phyloP scores from a whole-genome alignment of 1,140 invertebrate genomes.

The Pseudomyrmex flavicornis region DNA sequence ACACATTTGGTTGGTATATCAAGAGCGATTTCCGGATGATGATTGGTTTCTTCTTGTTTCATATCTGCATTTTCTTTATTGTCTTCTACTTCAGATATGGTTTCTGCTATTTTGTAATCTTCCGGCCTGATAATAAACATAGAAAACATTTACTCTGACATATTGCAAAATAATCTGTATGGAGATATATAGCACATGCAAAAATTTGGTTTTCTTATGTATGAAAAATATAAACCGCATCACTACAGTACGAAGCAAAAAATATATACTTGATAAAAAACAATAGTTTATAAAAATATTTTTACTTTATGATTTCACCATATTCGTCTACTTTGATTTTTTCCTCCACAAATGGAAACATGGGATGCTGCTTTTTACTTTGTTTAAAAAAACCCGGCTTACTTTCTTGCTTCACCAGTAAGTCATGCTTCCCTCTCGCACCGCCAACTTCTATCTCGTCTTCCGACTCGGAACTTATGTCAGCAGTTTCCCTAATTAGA shows the following conservation, averaged over 20 bases:
- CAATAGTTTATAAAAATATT: not conserved
- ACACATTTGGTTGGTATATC: slow-evolving; percentile 97
- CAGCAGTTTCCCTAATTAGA: slow-evolving; percentile 87
- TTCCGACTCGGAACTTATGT: slow-evolving; percentile 93
- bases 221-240: not conserved
- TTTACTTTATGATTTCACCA: slow-evolving; percentile 94
- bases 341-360: slow-evolving; percentile 98
- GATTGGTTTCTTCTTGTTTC: slow-evolving; percentile 86
- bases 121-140: slow-evolving; percentile 87
- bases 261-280: too few species aligned
- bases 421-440: slow-evolving; percentile 93
- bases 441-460: slow-evolving; percentile 94
- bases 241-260: too few species aligned
- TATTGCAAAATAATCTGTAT: not conserved
- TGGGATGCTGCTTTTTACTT: slow-evolving; percentile 96
- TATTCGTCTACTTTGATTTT: slow-evolving; percentile 97
- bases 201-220: not conserved
- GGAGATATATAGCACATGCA: not conserved
- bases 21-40: slow-evolving; percentile 86
- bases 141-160: not conserved
- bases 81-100: slow-evolving; percentile 88
- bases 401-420: slow-evolving; percentile 93
- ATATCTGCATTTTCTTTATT: slow-evolving; percentile 90
- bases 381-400: slow-evolving; percentile 95
- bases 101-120: slow-evolving; percentile 94